Evolutionary conservation across 2,888 invertebrate genomes (phyloP).

Genomic region (Drosophila subsilvestris): DNA sequence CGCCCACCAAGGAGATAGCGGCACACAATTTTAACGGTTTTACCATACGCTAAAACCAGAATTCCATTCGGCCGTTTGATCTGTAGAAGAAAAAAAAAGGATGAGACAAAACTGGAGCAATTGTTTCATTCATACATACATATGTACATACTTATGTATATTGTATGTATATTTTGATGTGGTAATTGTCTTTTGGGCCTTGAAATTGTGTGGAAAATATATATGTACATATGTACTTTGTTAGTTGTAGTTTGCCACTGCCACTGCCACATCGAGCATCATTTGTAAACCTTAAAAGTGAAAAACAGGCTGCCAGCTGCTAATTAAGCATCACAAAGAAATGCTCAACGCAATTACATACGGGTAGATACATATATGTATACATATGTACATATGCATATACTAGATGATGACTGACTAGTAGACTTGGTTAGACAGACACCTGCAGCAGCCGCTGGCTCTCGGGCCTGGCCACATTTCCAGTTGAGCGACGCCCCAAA

Average conservation of each 20-base stretch:
- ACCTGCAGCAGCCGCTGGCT: conserved; percentile 61
- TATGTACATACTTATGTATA: too few relatives aligned
- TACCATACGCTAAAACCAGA: conserved; percentile 80
- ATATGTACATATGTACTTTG: background rate
- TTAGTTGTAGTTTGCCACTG: background rate
- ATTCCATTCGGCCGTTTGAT: background rate
- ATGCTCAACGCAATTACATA: conserved; percentile 37
- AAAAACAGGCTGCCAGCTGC: conserved; percentile 54
- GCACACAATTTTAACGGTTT: conserved; percentile 85
- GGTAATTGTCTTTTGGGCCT: conserved; percentile 15
- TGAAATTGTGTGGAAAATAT: conserved; percentile 3
- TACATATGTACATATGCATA: conserved; percentile 6
- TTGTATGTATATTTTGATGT: too few relatives aligned
- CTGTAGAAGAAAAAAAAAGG: too few relatives aligned
- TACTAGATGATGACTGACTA: conserved; percentile 12
- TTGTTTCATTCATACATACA: background rate
- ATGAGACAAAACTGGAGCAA: background rate
- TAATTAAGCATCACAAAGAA: conserved; percentile 65
- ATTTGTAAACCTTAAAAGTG: conserved; percentile 57
- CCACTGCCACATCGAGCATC: conserved; percentile 21
- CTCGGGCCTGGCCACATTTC: conserved; percentile 67
- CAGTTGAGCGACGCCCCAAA: conserved; percentile 75
- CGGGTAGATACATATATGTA: conserved; percentile 5
- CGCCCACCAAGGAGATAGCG: conserved; percentile 86
- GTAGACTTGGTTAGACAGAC: conserved; percentile 45